Evolutionary conservation across 2,888 invertebrate genomes (phyloP), one percentile per base, ranked within the genome.

Genomic region (Thymelicus acteon): DNA sequence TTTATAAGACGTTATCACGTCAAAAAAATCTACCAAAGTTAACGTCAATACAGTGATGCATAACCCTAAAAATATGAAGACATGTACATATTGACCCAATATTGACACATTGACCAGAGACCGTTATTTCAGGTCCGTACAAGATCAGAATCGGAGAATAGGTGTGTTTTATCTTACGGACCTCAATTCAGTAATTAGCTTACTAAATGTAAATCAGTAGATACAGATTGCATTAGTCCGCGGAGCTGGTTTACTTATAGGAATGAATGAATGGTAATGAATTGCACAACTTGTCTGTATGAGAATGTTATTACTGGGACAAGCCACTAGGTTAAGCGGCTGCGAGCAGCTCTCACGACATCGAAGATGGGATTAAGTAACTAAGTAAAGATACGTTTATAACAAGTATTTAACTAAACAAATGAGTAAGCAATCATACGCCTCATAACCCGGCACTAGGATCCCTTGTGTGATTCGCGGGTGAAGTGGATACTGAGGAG

Each of bases 231-330:
- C 57, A 57, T 57, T 57, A 31, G 57, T 13, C 37, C 31, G 54
- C 15, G 8, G 57, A 57, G 57, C 57, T 57, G 57, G 57, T 57
- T 57, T 57, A 57, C 31, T 57, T 54, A 54, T 24, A 57, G 57
- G 57, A 57, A 57, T 57, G 57, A 54, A 54, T 54, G 52, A 57
- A 57, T 57, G 57, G 31, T 57, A 57, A 57, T 57, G 37, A 31
- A 57, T 57, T 57, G 57, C 31, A 37, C 57, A 57, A 31, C 57
- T 57, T 57, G 57, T 57, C 57, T 57, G 57, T 57, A 57, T 57
- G 57, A 31, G 57, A 57, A 57, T 31, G 13, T 57, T 57, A 57
- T 54, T 24, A 54, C 54, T 24, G 7, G 54, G n/a, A 54, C 54
- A 24, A 24, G 54, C 8, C 10, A 54, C 4, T 15, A 15, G 15